Conservation (phyloP, 2,888 invertebrate species). For the Matsumyia berberina region DNA sequence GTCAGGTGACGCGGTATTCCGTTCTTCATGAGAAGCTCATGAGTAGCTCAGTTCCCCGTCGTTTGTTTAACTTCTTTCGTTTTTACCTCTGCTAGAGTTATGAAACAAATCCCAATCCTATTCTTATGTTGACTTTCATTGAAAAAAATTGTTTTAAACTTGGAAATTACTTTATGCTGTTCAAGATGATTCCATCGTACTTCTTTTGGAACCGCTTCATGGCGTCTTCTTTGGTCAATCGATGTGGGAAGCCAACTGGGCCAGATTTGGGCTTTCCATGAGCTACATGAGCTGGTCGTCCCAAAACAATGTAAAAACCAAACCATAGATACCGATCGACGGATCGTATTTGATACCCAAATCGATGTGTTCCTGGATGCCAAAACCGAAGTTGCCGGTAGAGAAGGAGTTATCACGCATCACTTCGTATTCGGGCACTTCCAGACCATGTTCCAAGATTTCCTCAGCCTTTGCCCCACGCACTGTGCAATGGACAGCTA, state of each 20-base stretch:
- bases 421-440: slow-evolving; percentile 99
- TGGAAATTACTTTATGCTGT: slow-evolving; percentile 89
- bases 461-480: slow-evolving; percentile 99
- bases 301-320: slow-evolving; percentile 99
- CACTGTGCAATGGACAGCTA: slow-evolving; percentile 99
- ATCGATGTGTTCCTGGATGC: slow-evolving; percentile 99
- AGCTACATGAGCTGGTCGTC: slow-evolving; percentile 97
- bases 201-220: slow-evolving; percentile 99
- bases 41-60: too few species aligned
- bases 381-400: slow-evolving; percentile 99
- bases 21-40: too few species aligned
- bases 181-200: slow-evolving; percentile 98
- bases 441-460: slow-evolving; percentile 98
- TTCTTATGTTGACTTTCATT: slow-evolving; percentile 70
- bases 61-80: too few species aligned
- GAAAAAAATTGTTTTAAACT: slow-evolving; percentile 66
- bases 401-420: slow-evolving; percentile 98
- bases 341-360: slow-evolving; percentile 99
- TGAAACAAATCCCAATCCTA: too few species aligned
- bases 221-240: slow-evolving; percentile 98
- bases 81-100: too few species aligned
- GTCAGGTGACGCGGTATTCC: too few species aligned
- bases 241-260: slow-evolving; percentile 96
- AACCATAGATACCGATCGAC: slow-evolving; percentile 99
- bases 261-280: slow-evolving; percentile 97